A percentile compares a stretch with the other conserved stretches of the same genome.
Conservation (phyloP, 2,113 vertebrate species). For the Thryonomys swinderianus region DNA sequence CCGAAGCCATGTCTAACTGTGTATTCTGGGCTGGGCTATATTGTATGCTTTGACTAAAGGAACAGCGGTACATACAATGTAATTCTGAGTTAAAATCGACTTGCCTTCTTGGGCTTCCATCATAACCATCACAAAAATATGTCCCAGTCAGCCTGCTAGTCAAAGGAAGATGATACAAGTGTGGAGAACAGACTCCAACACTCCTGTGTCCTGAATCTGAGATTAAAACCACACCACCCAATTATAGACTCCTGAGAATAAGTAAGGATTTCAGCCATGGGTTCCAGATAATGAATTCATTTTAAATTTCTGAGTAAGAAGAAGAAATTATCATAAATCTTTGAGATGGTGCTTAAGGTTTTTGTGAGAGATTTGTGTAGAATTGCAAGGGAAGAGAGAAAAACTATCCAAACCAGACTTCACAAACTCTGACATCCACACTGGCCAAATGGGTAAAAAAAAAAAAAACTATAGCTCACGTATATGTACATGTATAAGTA, state of each 20-base stretch:
- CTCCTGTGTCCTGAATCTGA: neutral
- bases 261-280: neutral
- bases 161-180: neutral
- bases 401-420: neutral
- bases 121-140: neutral
- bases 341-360: neutral
- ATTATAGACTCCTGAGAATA: neutral
- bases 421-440: neutral
- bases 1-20: neutral
- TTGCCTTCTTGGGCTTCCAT: neutral
- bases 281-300: neutral
- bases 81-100: neutral
- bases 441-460: neutral
- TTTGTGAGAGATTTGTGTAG: neutral
- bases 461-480: neutral
- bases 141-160: neutral
- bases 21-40: neutral
- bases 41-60: neutral
- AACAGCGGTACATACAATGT: neutral
- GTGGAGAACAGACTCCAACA: neutral
- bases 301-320: neutral
- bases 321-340: neutral
- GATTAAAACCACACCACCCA: neutral
- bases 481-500: no score
- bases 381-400: neutral